These are phyloP conservation scores for Crocuta crocuta DNA, from an alignment of 2,113 vertebrate genomes.

Conservation along the genomic window DNA sequence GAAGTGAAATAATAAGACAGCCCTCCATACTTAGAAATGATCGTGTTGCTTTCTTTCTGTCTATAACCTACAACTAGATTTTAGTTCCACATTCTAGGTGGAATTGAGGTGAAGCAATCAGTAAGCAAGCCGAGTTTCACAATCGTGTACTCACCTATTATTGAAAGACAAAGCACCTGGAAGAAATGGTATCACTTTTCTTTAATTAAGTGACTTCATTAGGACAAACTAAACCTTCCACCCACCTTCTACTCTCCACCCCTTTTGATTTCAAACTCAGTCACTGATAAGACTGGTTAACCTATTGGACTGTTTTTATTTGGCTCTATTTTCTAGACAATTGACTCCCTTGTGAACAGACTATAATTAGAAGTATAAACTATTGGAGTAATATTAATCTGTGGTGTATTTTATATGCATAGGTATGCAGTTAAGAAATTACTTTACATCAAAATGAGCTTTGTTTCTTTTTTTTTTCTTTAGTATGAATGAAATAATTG, in stretches of 20 bases:
- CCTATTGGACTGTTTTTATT: constrained; percentile 62
- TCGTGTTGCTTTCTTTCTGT: background rate
- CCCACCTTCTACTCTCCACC: background rate
- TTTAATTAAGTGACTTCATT: constrained; percentile 42
- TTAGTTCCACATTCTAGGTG: background rate
- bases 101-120: background rate
- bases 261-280: constrained; percentile 49
- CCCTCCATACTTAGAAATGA: background rate
- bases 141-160: background rate
- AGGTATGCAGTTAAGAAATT: constrained; percentile 50
- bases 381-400: constrained; percentile 17
- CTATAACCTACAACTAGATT: background rate
- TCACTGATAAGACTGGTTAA: constrained; percentile 57
- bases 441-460: background rate
- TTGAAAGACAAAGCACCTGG: background rate
- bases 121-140: background rate
- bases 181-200: constrained; percentile 34
- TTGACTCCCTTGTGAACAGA: constrained; percentile 63
- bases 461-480: background rate
- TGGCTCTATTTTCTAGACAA: constrained; percentile 61
- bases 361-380: constrained; percentile 63
- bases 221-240: constrained; percentile 1
- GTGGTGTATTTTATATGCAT: constrained; percentile 52
- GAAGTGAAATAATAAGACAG: background rate
- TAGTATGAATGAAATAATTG: background rate